Base-by-base conservation (phyloP, 2,888 invertebrate genomes). In the Plebejus melissa region DNA sequence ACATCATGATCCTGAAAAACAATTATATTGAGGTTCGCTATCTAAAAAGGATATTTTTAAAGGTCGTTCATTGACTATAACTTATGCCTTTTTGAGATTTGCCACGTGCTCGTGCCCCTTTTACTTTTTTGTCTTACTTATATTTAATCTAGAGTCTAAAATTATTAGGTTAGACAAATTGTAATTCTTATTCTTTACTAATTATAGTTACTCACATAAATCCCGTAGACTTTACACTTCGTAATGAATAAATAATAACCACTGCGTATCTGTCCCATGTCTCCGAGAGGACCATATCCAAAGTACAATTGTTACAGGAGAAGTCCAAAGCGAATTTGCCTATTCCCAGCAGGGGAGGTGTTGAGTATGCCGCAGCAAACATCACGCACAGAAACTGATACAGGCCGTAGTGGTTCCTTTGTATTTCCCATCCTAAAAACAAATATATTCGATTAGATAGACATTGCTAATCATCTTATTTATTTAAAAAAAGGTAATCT, bases 261-360 rank as follows among this genome's bases (percentile, higher is more conserved):
- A 89, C 85, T 65, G 87, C 77, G 74, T 86, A 87, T 78, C 82
- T 86, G 76, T 86, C 83, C 87, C 85, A 88, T 11, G 81, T 81
- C 0, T 82, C 79, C 5, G 89, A 86, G 77, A 90, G 78, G 54
- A 87, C 83, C 88, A 94, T 83, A 77, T 94, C 89, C 74, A 89
- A 86, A 4, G 89, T 87, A 78, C 91, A 94, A 1, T 84, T 83
- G 13, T 85, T 83, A 74, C 94, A 94, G 9, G 89, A 84, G 74
- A 92, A 90, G 79, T 94, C 94, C 71, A 85, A 85, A 0, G 82
- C 86, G 80, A 88, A 94, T 22, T 82, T 82, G 36, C 93, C 93
- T 65, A 90, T 77, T n/a, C 90, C 88, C 38, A 91, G 80, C 7
- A 90, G 74, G 0, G 93, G 92, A 1, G 90, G 86, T 16, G 86